phyloP scores from a whole-genome alignment of 64 coral and sea anemone species.

The Trachythela sp. region DNA sequence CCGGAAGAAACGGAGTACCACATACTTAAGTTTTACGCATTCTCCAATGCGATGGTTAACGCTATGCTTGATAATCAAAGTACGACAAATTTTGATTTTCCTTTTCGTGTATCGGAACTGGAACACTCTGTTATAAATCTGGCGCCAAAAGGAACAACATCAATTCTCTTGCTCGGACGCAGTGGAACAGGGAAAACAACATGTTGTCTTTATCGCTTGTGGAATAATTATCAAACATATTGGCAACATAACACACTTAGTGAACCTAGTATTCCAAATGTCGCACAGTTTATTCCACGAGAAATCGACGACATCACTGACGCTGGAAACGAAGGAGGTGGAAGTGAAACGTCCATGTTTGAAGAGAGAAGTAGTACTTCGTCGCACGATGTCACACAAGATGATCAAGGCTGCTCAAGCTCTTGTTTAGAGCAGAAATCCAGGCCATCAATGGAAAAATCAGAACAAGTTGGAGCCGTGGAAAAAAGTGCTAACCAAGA shows the following conservation, averaged over 20 bases:
- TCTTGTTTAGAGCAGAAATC: not conserved
- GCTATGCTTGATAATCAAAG: slow-evolving; percentile 47
- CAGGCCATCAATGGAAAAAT: too few relatives aligned
- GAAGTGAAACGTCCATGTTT: not conserved
- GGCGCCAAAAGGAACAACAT: not conserved
- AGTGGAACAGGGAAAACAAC: slow-evolving; percentile 98
- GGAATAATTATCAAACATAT: slow-evolving; percentile 87
- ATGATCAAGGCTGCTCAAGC: not conserved
- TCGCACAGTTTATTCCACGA: slow-evolving; percentile 22
- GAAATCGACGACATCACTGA: not conserved
- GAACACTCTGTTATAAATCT: slow-evolving; percentile 6
- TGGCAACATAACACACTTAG: slow-evolving; percentile 65
- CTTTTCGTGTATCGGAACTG: slow-evolving; percentile 40
- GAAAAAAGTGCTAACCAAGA: not conserved
- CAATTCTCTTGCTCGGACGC: slow-evolving; percentile 84
- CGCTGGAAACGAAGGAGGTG: not conserved
- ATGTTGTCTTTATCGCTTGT: slow-evolving; percentile 90
- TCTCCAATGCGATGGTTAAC: slow-evolving; percentile 69
- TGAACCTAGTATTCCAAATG: slow-evolving; percentile 77
- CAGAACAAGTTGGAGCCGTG: too few relatives aligned
- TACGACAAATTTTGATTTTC: slow-evolving; percentile 66
- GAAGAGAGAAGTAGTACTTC: not conserved
- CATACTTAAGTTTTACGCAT: slow-evolving; percentile 85
- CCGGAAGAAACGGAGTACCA: slow-evolving; percentile 82
- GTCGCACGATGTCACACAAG: not conserved